phyloP scores from a whole-genome alignment of 2,888 invertebrate species.

The Hydropsyche betteni region DNA sequence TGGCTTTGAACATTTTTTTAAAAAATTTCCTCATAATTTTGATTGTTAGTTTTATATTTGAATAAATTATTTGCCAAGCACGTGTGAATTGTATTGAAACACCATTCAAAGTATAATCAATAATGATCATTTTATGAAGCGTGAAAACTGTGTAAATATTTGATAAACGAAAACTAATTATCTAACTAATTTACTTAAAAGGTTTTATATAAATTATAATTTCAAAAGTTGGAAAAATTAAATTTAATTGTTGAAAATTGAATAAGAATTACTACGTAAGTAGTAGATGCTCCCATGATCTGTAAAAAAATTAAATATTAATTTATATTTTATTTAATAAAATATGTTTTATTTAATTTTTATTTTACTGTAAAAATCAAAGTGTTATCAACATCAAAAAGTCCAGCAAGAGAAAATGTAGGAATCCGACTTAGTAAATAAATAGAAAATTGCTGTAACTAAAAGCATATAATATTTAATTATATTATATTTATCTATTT shows the following conservation, averaged over 20 bases:
- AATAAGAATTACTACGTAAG: constrained; percentile 47
- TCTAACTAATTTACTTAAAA: neutral
- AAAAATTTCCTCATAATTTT: neutral
- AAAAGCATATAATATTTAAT: neutral
- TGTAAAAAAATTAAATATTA: constrained; percentile 40
- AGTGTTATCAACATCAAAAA: constrained; percentile 41
- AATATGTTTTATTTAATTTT: neutral
- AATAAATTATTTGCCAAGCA: neutral
- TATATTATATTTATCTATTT: neutral
- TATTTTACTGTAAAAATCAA: constrained; percentile 41
- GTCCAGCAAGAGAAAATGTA: constrained; percentile 20
- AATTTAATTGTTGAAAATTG: constrained; percentile 42
- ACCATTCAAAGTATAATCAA: no score
- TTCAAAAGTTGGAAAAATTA: neutral
- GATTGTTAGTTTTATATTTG: neutral
- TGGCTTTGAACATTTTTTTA: neutral
- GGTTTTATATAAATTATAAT: neutral
- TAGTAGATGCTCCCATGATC: constrained; percentile 47
- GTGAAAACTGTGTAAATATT: no score
- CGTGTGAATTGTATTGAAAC: no score
- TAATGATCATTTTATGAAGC: no score
- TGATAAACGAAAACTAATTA: no score
- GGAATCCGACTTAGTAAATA: constrained; percentile 36
- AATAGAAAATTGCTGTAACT: constrained; percentile 40
- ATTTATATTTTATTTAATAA: neutral